phyloP scores from a whole-genome alignment of 2,797 vertebrate species.

The Dermochelys coriacea region DNA sequence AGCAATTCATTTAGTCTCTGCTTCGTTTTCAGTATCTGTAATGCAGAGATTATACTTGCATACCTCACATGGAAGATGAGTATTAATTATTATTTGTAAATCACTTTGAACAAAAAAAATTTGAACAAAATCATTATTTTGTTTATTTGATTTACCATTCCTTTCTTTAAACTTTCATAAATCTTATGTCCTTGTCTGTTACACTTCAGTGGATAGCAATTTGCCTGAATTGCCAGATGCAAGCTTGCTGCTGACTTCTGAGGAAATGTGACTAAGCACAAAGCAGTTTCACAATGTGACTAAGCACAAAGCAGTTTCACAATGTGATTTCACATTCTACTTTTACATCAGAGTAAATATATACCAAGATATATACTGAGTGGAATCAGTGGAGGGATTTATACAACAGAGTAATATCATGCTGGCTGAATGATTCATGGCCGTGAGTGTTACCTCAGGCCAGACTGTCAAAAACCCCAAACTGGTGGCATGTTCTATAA shows the following conservation, averaged over 20 bases:
- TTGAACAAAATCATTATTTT: too few species aligned
- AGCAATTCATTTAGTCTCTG: neutral
- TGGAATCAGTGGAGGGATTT: too few species aligned
- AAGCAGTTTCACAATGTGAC: neutral
- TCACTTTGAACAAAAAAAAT: too few species aligned
- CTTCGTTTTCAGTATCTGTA: neutral
- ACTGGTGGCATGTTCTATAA: neutral
- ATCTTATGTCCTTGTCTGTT: neutral
- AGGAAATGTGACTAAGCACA: neutral
- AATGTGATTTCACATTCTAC: rapidly evolving
- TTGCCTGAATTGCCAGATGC: neutral
- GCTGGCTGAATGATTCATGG: neutral
- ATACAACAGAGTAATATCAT: neutral
- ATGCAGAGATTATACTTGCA: rapidly evolving
- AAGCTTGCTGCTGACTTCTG: neutral
- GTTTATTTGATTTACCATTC: neutral
- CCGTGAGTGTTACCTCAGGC: neutral
- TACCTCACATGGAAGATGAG: rapidly evolving
- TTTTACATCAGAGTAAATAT: rapidly evolving
- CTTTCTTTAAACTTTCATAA: neutral
- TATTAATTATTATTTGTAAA: neutral
- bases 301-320: neutral
- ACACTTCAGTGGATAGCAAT: neutral
- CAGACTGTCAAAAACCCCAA: neutral
- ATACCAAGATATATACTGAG: neutral